Percentiles rank a stretch among this genome's conserved stretches.
These are phyloP conservation scores for Lasioglossum pauxillum DNA, from an alignment of 2,888 invertebrate genomes.

Conservation along the genomic window DNA sequence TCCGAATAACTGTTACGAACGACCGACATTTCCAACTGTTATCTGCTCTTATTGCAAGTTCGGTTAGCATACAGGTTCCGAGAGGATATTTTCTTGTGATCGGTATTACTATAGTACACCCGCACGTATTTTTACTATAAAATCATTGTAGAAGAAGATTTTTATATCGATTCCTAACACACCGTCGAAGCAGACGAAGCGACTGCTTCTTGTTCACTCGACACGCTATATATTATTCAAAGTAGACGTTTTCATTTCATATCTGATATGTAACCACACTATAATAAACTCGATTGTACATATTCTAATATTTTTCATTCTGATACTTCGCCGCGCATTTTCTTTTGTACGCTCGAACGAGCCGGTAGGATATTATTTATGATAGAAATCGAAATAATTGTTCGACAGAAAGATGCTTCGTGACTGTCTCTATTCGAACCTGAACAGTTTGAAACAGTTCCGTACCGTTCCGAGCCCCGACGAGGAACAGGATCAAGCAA, in stretches of 20 bases:
- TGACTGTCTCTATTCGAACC: not conserved
- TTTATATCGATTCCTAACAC: not conserved
- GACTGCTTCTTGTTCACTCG: not conserved
- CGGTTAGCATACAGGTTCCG: not conserved
- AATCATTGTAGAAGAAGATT: not conserved
- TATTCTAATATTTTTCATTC: not conserved
- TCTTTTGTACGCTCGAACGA: not conserved
- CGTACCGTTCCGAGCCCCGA: not conserved
- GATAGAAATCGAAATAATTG: not conserved
- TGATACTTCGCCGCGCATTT: not conserved
- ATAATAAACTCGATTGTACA: not conserved
- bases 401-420: not conserved
- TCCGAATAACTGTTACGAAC: not conserved
- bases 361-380: not conserved
- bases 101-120: not conserved
- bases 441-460: not conserved
- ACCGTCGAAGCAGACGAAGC: too few relatives aligned
- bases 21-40: not conserved
- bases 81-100: not conserved
- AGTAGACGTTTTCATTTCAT: not conserved
- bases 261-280: not conserved
- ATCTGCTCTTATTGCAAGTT: not conserved
- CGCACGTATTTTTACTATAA: not conserved
- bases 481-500: not conserved
- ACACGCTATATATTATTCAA: not conserved